phyloP scores from a whole-genome alignment of 2,797 vertebrate genomes.

The Dryobates pubescens region DNA sequence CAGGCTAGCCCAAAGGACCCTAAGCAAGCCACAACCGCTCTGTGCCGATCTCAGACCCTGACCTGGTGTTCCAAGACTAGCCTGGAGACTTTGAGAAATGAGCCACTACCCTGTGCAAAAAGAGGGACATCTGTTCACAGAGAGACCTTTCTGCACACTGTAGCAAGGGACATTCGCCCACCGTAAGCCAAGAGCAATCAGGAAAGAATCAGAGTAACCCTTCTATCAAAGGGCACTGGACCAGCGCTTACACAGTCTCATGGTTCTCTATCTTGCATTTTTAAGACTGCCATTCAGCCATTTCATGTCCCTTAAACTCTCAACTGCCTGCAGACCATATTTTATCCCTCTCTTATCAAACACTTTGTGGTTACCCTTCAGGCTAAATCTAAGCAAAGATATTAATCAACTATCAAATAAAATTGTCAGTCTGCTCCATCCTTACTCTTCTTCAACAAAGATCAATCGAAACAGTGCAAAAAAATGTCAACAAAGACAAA shows the following conservation, averaged over 20 bases:
- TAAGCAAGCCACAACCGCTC: background rate
- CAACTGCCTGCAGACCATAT: conserved; percentile 65
- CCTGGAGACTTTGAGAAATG: background rate
- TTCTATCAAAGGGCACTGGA: background rate
- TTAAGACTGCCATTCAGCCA: conserved; percentile 21
- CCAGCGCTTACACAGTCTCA: background rate
- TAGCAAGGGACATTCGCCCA: background rate
- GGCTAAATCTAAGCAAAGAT: conserved; percentile 64
- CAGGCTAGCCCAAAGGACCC: background rate
- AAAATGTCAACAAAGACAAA: conserved; percentile 48
- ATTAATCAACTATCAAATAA: conserved; percentile 70
- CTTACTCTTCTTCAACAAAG: conserved; percentile 65
- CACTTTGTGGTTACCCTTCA: conserved; percentile 64
- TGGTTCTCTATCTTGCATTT: conserved; percentile 15
- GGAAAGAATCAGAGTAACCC: background rate
- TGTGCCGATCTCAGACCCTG: background rate
- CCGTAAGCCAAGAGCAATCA: background rate
- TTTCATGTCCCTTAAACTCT: conserved; percentile 41
- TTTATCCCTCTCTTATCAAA: conserved; percentile 59
- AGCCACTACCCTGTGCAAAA: background rate
- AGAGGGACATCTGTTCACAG: background rate
- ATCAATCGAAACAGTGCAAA: conserved; percentile 61
- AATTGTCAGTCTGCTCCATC: conserved; percentile 47
- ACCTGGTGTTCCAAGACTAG: background rate
- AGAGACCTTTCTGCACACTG: background rate